Percentiles rank a stretch among this genome's conserved stretches.
These are phyloP conservation scores for Caenorhabditis imperialis DNA, from an alignment of 2,888 invertebrate genomes.

Conservation along the genomic window DNA sequence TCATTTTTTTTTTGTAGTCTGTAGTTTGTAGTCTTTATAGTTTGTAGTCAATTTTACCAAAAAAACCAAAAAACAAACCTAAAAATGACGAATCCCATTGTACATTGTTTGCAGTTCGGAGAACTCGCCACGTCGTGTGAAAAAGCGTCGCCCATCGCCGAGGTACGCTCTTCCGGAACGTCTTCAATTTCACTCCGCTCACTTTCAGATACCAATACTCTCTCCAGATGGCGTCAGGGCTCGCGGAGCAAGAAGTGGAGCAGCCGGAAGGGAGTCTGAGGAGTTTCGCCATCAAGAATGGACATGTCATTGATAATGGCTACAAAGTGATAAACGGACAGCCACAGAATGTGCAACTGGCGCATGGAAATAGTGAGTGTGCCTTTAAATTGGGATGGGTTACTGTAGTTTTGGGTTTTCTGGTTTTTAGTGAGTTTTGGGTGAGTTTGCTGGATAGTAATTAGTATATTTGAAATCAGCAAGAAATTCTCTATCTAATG, in stretches of 20 bases:
- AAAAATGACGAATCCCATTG: too few relatives aligned
- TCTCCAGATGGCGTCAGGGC: conserved; percentile 21
- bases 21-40: too few relatives aligned
- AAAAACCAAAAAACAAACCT: too few relatives aligned
- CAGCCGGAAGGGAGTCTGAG: conserved; percentile 55
- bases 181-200: background rate
- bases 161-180: conserved; percentile 19
- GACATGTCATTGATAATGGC: conserved; percentile 57
- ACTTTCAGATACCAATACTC: conserved; percentile 52
- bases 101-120: conserved; percentile 46
- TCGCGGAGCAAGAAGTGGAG: conserved; percentile 11
- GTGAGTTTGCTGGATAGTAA: too few relatives aligned
- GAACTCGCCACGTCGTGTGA: conserved; percentile 54
- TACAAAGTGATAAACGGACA: conserved; percentile 42
- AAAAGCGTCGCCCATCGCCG: conserved; percentile 46
- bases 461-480: too few relatives aligned
- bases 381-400: too few relatives aligned
- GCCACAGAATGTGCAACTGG: background rate
- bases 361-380: conserved; percentile 19
- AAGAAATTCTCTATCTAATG: too few relatives aligned
- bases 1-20: too few relatives aligned
- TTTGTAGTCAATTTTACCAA: too few relatives aligned
- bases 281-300: conserved; percentile 55
- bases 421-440: too few relatives aligned
- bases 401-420: too few relatives aligned